Conservation (phyloP, 2,888 invertebrate species). For the Clanis bilineata region DNA sequence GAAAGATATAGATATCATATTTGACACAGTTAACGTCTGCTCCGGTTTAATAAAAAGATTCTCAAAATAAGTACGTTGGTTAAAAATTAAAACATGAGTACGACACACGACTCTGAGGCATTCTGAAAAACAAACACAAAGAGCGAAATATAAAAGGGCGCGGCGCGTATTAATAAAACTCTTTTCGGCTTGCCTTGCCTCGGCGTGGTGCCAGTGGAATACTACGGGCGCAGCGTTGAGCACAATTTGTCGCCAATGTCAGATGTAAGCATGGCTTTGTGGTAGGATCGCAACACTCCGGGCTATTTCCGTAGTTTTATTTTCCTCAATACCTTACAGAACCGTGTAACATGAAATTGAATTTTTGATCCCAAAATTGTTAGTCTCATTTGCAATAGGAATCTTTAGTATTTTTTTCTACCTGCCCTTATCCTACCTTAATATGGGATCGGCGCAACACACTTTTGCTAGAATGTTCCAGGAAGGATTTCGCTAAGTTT, state of each 20-base stretch:
- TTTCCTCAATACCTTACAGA: not conserved
- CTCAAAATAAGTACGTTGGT: no score
- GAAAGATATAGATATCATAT: no score
- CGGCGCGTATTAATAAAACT: conserved; percentile 1
- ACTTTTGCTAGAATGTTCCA: no score
- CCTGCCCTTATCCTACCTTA: not conserved
- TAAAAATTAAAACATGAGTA: not conserved
- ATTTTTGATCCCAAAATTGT: not conserved
- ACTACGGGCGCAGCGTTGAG: conserved; percentile 15
- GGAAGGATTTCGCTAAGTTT: no score
- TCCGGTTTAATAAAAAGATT: no score
- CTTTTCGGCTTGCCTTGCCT: not conserved
- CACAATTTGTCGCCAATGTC: conserved; percentile 36
- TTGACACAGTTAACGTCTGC: no score
- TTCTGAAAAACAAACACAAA: not conserved
- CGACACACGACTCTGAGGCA: no score
- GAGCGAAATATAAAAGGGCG: not conserved
- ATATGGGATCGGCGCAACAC: no score
- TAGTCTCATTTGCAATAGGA: not conserved
- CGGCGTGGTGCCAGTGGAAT: not conserved
- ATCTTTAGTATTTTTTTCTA: not conserved
- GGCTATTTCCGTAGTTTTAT: not conserved
- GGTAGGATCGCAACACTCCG: not conserved
- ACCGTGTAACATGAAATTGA: not conserved
- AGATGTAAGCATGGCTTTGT: conserved; percentile 26